Percentiles rank a stretch among this genome's conserved stretches.
phyloP scores from a whole-genome alignment of 2,113 vertebrate genomes.

The Noctilio leporinus region DNA sequence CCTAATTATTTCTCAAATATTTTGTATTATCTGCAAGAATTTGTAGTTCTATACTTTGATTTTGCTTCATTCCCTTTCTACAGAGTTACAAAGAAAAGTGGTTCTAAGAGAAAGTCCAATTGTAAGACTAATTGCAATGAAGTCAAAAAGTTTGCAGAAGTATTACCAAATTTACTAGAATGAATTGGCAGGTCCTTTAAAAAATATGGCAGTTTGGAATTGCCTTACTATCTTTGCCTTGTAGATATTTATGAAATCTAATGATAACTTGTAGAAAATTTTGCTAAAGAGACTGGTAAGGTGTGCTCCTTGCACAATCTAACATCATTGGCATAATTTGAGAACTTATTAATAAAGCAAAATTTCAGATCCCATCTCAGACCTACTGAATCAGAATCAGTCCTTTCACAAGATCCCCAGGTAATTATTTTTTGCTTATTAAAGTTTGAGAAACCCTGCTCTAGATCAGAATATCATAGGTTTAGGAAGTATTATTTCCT shows the following conservation, averaged over 20 bases:
- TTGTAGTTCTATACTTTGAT: not conserved
- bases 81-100: not conserved
- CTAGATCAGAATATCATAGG: not conserved
- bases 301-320: not conserved
- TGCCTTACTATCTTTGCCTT: not conserved
- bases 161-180: not conserved
- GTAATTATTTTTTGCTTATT: not conserved
- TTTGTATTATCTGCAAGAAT: not conserved
- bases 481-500: not conserved
- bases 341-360: not conserved
- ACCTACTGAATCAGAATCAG: not conserved
- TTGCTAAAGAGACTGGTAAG: not conserved
- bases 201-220: not conserved
- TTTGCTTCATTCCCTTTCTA: not conserved
- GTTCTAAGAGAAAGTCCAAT: not conserved
- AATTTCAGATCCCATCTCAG: not conserved
- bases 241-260: not conserved
- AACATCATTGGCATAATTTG: not conserved
- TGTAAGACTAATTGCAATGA: not conserved
- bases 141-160: not conserved
- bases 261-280: not conserved
- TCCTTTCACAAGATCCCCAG: not conserved
- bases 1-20: not conserved
- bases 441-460: not conserved
- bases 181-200: not conserved